These are phyloP conservation scores for Platichthys stellatus DNA, from an alignment of 2,113 vertebrate species.

Conservation along the genomic window DNA sequence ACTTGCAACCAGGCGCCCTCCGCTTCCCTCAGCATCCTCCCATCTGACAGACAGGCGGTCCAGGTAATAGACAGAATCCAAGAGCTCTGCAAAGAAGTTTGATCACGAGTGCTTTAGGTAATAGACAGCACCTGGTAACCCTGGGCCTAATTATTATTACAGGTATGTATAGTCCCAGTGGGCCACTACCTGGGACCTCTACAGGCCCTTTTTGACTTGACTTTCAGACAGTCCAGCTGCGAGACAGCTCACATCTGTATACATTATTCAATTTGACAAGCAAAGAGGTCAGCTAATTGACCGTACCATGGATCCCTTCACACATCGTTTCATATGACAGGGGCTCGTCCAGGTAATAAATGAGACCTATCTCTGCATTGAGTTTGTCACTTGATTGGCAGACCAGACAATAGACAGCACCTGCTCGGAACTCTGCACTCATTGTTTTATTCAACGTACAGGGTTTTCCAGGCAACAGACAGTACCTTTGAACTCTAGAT, in stretches of 20 bases:
- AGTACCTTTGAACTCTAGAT: neutral
- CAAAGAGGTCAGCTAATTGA: neutral
- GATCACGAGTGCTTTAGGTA: neutral
- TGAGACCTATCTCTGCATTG: too few relatives aligned
- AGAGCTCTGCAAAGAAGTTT: neutral
- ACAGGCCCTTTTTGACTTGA: too few relatives aligned
- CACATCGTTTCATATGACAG: neutral
- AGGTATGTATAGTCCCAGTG: too few relatives aligned
- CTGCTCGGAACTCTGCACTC: neutral
- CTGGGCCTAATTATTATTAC: neutral
- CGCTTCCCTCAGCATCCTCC: slow-evolving; percentile 87
- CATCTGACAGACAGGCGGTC: slow-evolving; percentile 88
- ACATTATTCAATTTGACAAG: neutral
- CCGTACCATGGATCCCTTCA: neutral
- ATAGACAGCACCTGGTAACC: neutral
- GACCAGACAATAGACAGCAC: slow-evolving; percentile 85
- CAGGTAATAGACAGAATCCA: slow-evolving; percentile 81
- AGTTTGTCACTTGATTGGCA: slow-evolving; percentile 53
- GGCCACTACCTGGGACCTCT: too few relatives aligned
- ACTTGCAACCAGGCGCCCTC: slow-evolving; percentile 83
- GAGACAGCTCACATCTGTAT: neutral
- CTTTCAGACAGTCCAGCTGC: neutral
- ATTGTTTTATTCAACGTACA: neutral
- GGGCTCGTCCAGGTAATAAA: too few relatives aligned
- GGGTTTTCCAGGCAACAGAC: neutral